Evolutionary conservation across 2,113 vertebrate genomes (phyloP), one percentile per base, ranked within the genome.

Genomic region (Pteropus alecto): DNA sequence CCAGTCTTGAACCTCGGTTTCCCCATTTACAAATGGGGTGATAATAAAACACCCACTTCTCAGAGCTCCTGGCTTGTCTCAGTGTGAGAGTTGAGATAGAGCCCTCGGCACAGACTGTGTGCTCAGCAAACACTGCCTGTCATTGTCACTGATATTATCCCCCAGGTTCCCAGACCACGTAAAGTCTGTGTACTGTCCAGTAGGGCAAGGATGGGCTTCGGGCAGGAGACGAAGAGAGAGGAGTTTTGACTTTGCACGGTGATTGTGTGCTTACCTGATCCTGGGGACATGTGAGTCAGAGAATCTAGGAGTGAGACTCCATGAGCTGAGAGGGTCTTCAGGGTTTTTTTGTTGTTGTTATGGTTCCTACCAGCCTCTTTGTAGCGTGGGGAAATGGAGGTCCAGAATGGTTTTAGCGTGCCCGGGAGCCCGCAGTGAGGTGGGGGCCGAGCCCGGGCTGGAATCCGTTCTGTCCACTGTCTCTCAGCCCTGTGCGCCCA

Each of bases 301-400:
- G 41, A 46, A 76, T 79, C 63, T 78, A 48, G 82, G 76, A 81
- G 28, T 48, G 79, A 38, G 87, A 67, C 5, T 24, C 13, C 60
- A 63, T 6, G 15, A 1, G 1, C 51, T 51, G 60, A 60, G 22
- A 60, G 58, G 22, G 56, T 21, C 7, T 14, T 22, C 15, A 51
- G 51, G 10, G 10, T 48, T 48, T 19, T 33, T 78, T 35, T 26
- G 33, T 58, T 83, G 87, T 87, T 63, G 83, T 90, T 90, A 13
- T 74, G n/a, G n/a, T 88, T 97, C 65, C 87, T 58, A 74, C 21
- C 9, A 65, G 60, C 12, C 35, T n/a, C 43, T 92, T 84, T 85
- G 46, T 43, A 43, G 70, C 16, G 6, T 22, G 24, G 61, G 67
- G 65, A 94, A 24, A 54, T 2, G 19, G 61, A 73, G 30, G 46